Percentiles rank a stretch among this genome's conserved stretches.
These are phyloP conservation scores for Saxidomus purpurata DNA, from an alignment of 1,140 invertebrate genomes.

Conservation along the genomic window DNA sequence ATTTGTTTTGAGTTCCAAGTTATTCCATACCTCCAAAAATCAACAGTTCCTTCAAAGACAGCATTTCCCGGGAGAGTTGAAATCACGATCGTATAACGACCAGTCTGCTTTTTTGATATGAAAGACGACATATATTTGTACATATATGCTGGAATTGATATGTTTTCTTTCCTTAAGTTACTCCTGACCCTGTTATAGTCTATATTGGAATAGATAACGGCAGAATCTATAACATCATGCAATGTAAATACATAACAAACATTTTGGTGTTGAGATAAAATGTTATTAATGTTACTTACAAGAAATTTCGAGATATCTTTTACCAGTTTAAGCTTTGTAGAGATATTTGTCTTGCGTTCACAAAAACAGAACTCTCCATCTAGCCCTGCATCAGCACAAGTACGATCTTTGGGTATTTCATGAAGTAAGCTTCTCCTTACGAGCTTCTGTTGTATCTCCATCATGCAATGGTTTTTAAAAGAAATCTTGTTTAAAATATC, in stretches of 20 bases:
- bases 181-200: constrained; percentile 51
- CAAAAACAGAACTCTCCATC: constrained; percentile 68
- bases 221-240: constrained; percentile 51
- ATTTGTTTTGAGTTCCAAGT: constrained; percentile 59
- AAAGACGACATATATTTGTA: too few species aligned
- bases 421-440: constrained; percentile 58
- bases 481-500: constrained; percentile 42
- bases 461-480: background rate
- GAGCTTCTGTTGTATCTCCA: background rate
- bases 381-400: constrained; percentile 65
- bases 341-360: constrained; percentile 49
- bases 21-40: constrained; percentile 27
- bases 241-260: constrained; percentile 48
- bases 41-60: constrained; percentile 79
- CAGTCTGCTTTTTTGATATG: constrained; percentile 14
- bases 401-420: constrained; percentile 57
- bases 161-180: too few species aligned
- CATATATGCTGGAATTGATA: too few species aligned
- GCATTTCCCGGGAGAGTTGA: constrained; percentile 77
- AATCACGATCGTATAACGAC: constrained; percentile 74
- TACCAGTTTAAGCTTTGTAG: background rate
- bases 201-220: constrained; percentile 44
- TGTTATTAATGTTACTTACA: constrained; percentile 57
- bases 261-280: constrained; percentile 41
- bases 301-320: constrained; percentile 20